These are phyloP conservation scores for Pemphredon lugubris DNA, from an alignment of 2,888 invertebrate species.

Conservation along the genomic window DNA sequence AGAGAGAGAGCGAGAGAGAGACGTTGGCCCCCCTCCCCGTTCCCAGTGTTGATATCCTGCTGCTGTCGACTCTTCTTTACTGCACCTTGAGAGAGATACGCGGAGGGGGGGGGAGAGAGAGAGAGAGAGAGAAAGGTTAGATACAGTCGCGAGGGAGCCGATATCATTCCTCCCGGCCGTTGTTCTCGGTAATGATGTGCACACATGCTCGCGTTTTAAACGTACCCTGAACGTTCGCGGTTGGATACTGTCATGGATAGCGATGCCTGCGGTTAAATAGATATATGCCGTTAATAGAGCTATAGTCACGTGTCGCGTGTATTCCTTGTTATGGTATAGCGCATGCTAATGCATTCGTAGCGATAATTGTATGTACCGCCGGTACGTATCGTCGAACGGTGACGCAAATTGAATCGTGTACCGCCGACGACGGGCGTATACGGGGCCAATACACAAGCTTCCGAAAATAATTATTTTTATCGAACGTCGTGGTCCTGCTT, in stretches of 20 bases:
- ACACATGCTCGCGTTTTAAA: conserved; percentile 3
- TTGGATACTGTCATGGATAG: conserved; percentile 5
- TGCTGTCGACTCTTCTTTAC: not conserved
- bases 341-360: not conserved
- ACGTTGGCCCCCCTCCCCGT: no score
- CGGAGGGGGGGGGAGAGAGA: not conserved
- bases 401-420: not conserved
- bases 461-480: no score
- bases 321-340: not conserved
- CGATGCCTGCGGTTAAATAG: conserved; percentile 3
- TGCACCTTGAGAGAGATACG: not conserved
- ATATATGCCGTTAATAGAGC: not conserved
- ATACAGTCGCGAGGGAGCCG: conserved; percentile 3
- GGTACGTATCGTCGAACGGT: not conserved
- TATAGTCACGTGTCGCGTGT: not conserved
- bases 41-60: conserved; percentile 16
- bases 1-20: no score
- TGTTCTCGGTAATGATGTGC: conserved; percentile 24
- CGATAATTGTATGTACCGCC: not conserved
- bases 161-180: conserved; percentile 24
- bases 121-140: not conserved
- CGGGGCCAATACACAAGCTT: no score
- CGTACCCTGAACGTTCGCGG: conserved; percentile 9
- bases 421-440: not conserved
- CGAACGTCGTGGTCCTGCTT: no score